Conservation (phyloP, 2,888 invertebrate species). For the Drosophila neutralis region DNA sequence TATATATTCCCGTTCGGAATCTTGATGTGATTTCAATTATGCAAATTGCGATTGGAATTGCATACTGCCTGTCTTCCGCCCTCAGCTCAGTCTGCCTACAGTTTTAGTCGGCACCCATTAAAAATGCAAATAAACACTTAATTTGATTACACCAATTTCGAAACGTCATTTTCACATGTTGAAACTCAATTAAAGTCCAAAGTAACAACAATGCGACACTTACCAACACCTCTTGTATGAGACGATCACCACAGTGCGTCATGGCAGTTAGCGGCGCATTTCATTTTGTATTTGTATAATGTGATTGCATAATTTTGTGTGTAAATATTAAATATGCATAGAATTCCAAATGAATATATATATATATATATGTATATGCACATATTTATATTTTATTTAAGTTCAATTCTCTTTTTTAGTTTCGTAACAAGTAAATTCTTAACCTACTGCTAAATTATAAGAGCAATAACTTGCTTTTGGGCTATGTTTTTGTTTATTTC, state of each 20-base stretch:
- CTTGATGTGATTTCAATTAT: conserved; percentile 43
- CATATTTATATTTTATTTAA: not conserved
- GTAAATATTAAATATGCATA: not conserved
- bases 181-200: conserved; percentile 66
- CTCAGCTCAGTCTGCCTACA: not conserved
- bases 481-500: not conserved
- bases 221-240: conserved; percentile 43
- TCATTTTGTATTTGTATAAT: not conserved
- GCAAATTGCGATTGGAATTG: conserved; percentile 45
- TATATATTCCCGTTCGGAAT: conserved; percentile 29
- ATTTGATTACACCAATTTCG: conserved; percentile 62
- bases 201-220: conserved; percentile 61
- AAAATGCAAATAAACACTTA: conserved; percentile 55
- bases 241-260: conserved; percentile 30
- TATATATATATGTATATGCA: not conserved
- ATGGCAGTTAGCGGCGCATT: conserved; percentile 12
- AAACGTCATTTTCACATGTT: conserved; percentile 65
- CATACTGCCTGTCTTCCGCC: conserved; percentile 7
- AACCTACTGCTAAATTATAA: not conserved
- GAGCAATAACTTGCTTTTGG: not conserved
- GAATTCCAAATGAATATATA: not conserved
- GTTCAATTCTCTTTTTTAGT: not conserved
- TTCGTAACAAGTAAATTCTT: not conserved
- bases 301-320: not conserved
- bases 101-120: conserved; percentile 11